Evolutionary conservation across 2,888 invertebrate genomes (phyloP).

Genomic region (Bimastos eiseni): DNA sequence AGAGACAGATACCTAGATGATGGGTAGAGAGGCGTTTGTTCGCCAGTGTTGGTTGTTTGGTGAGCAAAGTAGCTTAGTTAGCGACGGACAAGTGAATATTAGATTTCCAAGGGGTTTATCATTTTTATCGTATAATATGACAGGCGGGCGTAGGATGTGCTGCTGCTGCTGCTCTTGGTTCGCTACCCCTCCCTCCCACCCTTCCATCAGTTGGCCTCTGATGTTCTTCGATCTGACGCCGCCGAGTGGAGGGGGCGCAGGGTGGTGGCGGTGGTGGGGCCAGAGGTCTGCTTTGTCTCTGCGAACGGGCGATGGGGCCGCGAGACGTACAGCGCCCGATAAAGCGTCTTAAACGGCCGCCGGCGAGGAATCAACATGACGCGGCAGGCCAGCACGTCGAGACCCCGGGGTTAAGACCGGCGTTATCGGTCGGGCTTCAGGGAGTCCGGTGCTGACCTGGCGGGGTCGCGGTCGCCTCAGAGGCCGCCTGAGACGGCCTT

Average conservation of each 20-base stretch:
- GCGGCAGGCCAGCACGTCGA: not conserved
- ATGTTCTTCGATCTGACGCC: too few species aligned
- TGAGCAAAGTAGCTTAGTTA: not conserved
- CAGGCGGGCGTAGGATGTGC: not conserved
- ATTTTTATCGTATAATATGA: conserved; percentile 22
- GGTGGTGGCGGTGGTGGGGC: not conserved
- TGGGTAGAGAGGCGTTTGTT: not conserved
- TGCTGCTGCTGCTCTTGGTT: not conserved
- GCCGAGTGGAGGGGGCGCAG: not conserved
- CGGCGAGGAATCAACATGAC: conserved; percentile 20
- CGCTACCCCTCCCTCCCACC: not conserved
- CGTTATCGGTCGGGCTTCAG: conserved; percentile 24
- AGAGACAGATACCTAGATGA: not conserved
- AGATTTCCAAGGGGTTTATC: conserved; percentile 22
- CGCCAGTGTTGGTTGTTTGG: not conserved
- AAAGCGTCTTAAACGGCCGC: conserved; percentile 24
- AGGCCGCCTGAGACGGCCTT: conserved; percentile 1
- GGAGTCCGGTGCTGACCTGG: conserved; percentile 13
- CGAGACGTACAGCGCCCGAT: conserved; percentile 1
- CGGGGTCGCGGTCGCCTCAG: not conserved
- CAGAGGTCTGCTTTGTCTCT: conserved; percentile 23
- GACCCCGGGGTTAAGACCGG: conserved; percentile 20
- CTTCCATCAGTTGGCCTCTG: not conserved
- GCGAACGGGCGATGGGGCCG: not conserved
- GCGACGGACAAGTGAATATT: conserved; percentile 21